phyloP scores from a whole-genome alignment of 2,888 invertebrate species.

The Cosmopolites sordidus region DNA sequence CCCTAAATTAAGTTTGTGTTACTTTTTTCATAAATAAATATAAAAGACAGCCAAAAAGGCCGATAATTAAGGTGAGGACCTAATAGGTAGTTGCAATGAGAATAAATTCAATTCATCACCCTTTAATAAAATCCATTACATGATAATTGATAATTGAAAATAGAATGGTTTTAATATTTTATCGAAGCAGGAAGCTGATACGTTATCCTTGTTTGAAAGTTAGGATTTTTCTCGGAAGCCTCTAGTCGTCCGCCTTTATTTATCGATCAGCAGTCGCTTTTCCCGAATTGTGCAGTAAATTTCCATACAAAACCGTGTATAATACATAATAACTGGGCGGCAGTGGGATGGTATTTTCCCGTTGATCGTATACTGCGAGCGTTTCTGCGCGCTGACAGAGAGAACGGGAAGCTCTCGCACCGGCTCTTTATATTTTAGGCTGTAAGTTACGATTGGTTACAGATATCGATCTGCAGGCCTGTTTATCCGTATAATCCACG shows the following conservation, averaged over 20 bases:
- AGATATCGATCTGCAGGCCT: conserved; percentile 44
- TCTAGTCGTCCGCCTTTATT: background rate
- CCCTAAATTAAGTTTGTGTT: too few relatives aligned
- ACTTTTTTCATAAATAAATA: too few relatives aligned
- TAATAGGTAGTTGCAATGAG: too few relatives aligned
- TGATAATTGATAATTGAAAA: too few relatives aligned
- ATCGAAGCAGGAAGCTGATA: too few relatives aligned
- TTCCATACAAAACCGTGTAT: conserved; percentile 46
- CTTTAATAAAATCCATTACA: too few relatives aligned
- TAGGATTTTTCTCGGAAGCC: too few relatives aligned
- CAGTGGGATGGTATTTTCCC: conserved; percentile 33
- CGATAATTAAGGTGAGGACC: too few relatives aligned
- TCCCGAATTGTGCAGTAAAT: conserved; percentile 45
- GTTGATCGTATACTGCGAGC: conserved; percentile 31
- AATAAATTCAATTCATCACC: too few relatives aligned
- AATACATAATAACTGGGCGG: conserved; percentile 39
- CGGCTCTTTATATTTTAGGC: conserved; percentile 43
- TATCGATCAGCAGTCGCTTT: conserved; percentile 28
- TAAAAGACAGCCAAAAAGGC: too few relatives aligned
- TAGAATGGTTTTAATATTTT: too few relatives aligned
- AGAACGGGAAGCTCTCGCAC: conserved; percentile 17
- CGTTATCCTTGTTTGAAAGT: too few relatives aligned
- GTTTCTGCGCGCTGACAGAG: conserved; percentile 29
- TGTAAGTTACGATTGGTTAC: conserved; percentile 46
- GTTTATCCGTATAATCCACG: conserved; percentile 44